Base-by-base conservation (phyloP, 2,888 invertebrate species). In the Pristionchus arcanus region DNA sequence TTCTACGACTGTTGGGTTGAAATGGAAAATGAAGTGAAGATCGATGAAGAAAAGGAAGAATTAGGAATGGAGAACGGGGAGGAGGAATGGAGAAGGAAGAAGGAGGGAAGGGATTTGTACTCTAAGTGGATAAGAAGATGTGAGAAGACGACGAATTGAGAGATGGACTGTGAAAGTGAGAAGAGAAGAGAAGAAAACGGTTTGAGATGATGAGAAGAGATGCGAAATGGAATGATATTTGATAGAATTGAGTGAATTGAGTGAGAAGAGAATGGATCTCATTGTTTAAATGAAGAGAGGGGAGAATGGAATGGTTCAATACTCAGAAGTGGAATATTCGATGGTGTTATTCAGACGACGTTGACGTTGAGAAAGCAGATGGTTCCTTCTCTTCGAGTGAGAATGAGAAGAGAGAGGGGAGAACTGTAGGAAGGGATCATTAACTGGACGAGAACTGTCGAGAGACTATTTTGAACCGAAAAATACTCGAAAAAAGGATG, bases 51-150 rank as follows among this genome's bases (percentile, higher is more conserved):
- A 71, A 34, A 34, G 15, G 31, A 55, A 21, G 21, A 55, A 55
- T 55, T 21, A 63, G 9, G 63, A 63, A 3, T n/a, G 63, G 37
- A 74, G 74, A 74, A 34, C 74, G 25, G 74, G 42, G 25, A 21
- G 42, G 68, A 71, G 31, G 37, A 74, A 21, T 28, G 37, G 37
- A 31, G 37, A 37, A 74, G 21, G 74, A 74, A 37, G 42, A 25
- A 49, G 77, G 81, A 81, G 28, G 83, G 83, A 83, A 83, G 83
- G 28, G 53, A 83, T 55, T 49, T 49, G 49, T 31, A 83, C 83
- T 83, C 81, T 74, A 31, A 55, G n/a, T n/a, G 83, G 83, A 53
- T n/a, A n/a, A 53, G 55, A 21, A 83, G 34, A 83, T 16, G 49
- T 28, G 83, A 28, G 9, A 28, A 49, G 42, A 28, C 28, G 74